Percentiles rank a stretch among this genome's conserved stretches.
Evolutionary conservation across 1,140 invertebrate species (phyloP).

Genomic region (Caenorhabditis inopinata): DNA sequence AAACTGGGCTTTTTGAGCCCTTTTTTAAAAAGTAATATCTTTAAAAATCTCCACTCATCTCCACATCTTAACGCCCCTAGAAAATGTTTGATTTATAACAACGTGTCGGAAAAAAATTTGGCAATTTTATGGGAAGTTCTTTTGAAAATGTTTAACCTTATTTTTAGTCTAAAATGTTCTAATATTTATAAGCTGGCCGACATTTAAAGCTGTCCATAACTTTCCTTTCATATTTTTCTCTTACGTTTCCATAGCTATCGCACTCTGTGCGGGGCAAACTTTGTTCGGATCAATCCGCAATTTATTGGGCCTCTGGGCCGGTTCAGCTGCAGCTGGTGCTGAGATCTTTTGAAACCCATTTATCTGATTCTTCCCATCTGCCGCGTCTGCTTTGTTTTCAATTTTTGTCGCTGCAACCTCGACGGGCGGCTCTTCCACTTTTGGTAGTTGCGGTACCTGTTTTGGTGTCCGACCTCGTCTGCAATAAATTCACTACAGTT

Average conservation of each 20-base stretch:
- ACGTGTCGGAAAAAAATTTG: too few species aligned
- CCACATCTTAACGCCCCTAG: too few species aligned
- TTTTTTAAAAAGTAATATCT: too few species aligned
- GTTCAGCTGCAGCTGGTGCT: background rate
- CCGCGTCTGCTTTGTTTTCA: background rate
- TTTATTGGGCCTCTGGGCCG: background rate
- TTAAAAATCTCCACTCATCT: too few species aligned
- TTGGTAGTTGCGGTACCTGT: slow-evolving; percentile 15
- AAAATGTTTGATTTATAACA: too few species aligned
- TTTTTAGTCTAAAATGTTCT: too few species aligned
- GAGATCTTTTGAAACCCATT: slow-evolving; percentile 31
- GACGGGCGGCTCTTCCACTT: slow-evolving; percentile 4
- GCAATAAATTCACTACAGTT: background rate
- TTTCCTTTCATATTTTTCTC: background rate
- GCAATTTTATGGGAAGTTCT: too few species aligned
- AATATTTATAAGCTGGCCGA: too few species aligned
- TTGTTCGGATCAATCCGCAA: slow-evolving; percentile 5
- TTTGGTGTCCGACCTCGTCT: slow-evolving; percentile 21
- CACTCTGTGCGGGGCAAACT: slow-evolving; percentile 21
- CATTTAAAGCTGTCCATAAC: too few species aligned
- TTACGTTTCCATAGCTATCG: slow-evolving; percentile 31
- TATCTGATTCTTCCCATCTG: slow-evolving; percentile 22
- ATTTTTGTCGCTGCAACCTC: background rate
- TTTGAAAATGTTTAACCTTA: too few species aligned
- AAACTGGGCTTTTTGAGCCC: too few species aligned